Percentiles rank a stretch among this genome's conserved stretches.
phyloP scores from a whole-genome alignment of 2,113 vertebrate species.

The Antigone vipio region DNA sequence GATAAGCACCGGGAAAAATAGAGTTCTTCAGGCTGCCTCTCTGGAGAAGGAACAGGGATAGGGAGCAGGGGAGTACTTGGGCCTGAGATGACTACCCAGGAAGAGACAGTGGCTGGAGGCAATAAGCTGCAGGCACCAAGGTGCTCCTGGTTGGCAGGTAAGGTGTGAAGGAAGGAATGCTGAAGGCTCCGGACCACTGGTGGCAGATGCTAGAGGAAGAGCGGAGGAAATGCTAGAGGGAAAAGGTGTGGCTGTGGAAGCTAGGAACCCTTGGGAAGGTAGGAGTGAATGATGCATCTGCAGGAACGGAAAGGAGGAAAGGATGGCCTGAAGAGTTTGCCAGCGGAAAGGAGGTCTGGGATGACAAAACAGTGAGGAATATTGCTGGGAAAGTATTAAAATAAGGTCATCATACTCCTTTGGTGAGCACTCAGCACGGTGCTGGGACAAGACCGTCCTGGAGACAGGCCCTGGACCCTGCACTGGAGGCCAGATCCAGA shows the following conservation, averaged over 20 bases:
- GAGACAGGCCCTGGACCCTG: background rate
- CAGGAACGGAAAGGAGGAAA: background rate
- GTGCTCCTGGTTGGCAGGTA: background rate
- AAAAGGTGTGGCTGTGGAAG: background rate
- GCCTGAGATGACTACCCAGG: background rate
- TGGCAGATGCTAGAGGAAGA: background rate
- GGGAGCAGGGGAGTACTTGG: background rate
- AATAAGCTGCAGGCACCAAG: background rate
- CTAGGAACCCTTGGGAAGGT: background rate
- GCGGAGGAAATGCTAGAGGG: background rate
- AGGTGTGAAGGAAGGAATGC: background rate
- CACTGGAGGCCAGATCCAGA: background rate
- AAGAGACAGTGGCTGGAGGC: background rate
- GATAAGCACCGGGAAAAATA: background rate
- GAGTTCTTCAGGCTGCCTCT: fast-evolving
- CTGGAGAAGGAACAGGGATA: background rate
- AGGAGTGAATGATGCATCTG: fast-evolving
- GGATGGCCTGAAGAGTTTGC: background rate
- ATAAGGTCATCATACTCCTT: background rate
- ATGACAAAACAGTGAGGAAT: background rate
- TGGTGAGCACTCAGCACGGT: background rate
- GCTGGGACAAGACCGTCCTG: background rate
- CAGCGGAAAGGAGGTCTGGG: background rate
- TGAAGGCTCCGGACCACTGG: background rate
- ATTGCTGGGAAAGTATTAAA: background rate